Evolutionary conservation across 37 sponge, comb jelly and placozoan species (phyloP).

Genomic region (Chondrosia reniformis): DNA sequence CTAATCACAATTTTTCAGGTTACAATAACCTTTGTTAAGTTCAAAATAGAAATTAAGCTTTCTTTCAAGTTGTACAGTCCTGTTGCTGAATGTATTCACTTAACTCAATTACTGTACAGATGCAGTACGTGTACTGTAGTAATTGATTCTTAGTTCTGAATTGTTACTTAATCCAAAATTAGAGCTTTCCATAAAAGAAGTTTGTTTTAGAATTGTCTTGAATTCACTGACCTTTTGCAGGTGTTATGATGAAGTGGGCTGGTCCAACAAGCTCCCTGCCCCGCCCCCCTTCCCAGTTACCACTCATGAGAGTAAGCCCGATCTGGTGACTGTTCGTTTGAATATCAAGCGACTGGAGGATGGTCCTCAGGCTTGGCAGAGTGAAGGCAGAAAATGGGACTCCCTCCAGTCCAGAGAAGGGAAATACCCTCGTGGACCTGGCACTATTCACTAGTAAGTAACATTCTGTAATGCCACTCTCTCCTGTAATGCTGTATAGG

Average conservation of each 20-base stretch:
- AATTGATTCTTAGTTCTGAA: too few species aligned
- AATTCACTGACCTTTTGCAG: background rate
- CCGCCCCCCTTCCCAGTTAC: slow-evolving; percentile 5
- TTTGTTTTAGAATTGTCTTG: background rate
- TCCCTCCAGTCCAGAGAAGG: background rate
- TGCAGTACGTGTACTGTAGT: too few species aligned
- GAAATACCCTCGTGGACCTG: background rate
- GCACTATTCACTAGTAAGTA: too few species aligned
- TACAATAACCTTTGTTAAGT: too few species aligned
- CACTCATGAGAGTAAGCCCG: slow-evolving; percentile 38
- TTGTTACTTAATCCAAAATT: background rate
- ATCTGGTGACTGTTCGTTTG: slow-evolving; percentile 55
- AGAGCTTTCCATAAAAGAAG: background rate
- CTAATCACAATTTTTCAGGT: too few species aligned
- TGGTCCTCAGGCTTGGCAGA: slow-evolving; percentile 56
- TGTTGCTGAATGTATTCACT: too few species aligned
- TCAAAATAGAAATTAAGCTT: too few species aligned
- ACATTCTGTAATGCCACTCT: background rate
- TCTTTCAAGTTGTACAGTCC: too few species aligned
- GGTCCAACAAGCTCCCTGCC: slow-evolving; percentile 2
- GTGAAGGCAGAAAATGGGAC: background rate
- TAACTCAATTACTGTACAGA: too few species aligned
- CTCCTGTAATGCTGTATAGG: background rate
- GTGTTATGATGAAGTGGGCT: background rate
- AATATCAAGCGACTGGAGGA: slow-evolving; percentile 54